A percentile compares a stretch with the other conserved stretches of the same genome.
These are phyloP conservation scores for Cottoperca gobio DNA, from an alignment of 2,797 vertebrate species.

Conservation along the genomic window DNA sequence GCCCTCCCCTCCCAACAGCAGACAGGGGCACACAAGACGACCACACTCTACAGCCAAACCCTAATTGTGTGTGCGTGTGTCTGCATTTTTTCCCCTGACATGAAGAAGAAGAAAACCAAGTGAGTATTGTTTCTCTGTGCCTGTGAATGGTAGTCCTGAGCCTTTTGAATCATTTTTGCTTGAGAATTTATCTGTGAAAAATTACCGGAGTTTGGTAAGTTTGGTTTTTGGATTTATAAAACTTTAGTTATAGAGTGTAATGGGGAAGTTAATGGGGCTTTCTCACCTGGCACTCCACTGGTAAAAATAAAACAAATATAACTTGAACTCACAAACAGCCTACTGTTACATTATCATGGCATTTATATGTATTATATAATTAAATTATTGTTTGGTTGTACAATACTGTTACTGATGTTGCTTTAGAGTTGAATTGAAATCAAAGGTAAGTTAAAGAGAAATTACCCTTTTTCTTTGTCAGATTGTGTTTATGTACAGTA, in stretches of 20 bases:
- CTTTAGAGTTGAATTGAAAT: slow-evolving; percentile 14
- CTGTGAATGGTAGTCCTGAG: slow-evolving; percentile 54
- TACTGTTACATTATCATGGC: background rate
- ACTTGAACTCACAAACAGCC: background rate
- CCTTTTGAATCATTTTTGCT: slow-evolving; percentile 36
- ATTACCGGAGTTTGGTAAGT: slow-evolving; percentile 71
- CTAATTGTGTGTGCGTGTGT: slow-evolving; percentile 65
- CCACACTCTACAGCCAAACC: slow-evolving; percentile 73
- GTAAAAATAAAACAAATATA: slow-evolving; percentile 5
- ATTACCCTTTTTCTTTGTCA: background rate
- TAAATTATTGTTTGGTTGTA: background rate
- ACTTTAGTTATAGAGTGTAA: slow-evolving; percentile 10
- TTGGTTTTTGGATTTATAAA: slow-evolving; percentile 34
- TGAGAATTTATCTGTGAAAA: slow-evolving; percentile 54
- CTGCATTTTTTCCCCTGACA: slow-evolving; percentile 65
- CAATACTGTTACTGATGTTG: background rate
- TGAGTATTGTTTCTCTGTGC: slow-evolving; percentile 64
- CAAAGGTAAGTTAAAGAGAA: background rate
- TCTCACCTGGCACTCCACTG: background rate
- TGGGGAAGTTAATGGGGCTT: background rate
- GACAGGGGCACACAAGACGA: slow-evolving; percentile 71
- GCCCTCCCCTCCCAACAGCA: slow-evolving; percentile 62
- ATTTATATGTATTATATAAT: background rate
- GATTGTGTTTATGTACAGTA: background rate
- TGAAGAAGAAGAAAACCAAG: slow-evolving; percentile 71